Evolutionary conservation across 2,797 vertebrate genomes (phyloP).

Genomic region (Synanceia verrucosa): DNA sequence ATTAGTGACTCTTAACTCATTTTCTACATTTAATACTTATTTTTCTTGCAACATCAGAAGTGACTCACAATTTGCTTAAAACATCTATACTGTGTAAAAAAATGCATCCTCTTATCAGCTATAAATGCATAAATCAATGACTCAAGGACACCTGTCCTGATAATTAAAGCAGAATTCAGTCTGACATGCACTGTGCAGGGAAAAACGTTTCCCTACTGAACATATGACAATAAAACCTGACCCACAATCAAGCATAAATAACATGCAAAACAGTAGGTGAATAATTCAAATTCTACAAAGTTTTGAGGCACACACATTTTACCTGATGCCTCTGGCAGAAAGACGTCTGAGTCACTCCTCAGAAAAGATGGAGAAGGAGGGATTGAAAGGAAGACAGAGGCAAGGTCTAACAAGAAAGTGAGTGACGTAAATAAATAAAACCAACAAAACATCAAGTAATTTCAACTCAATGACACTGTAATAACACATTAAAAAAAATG

Average conservation of each 20-base stretch:
- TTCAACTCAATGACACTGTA: neutral
- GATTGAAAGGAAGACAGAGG: constrained; percentile 78
- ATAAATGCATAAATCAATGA: neutral
- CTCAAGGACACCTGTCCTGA: neutral
- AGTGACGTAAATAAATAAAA: constrained; percentile 30
- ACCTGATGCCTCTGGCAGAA: constrained; percentile 77
- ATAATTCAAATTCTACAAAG: neutral
- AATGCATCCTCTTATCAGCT: neutral
- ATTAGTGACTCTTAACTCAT: neutral
- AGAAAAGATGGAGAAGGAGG: constrained; percentile 76
- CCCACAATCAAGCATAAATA: neutral
- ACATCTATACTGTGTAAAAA: neutral
- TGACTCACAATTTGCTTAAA: neutral
- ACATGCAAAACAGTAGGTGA: neutral
- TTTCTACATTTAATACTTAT: neutral
- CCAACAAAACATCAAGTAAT: constrained; percentile 30
- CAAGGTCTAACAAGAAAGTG: constrained; percentile 74
- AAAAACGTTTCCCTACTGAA: too few species aligned
- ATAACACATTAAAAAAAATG: constrained; percentile 11
- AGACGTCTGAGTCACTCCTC: constrained; percentile 76
- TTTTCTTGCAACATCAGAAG: neutral
- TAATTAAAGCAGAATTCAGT: neutral
- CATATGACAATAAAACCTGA: too few species aligned
- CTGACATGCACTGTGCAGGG: constrained; percentile 14
- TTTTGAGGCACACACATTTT: constrained; percentile 51